Evolutionary conservation across 1,140 invertebrate species (phyloP).

Genomic region (Pseudachorutes palmiensis): DNA sequence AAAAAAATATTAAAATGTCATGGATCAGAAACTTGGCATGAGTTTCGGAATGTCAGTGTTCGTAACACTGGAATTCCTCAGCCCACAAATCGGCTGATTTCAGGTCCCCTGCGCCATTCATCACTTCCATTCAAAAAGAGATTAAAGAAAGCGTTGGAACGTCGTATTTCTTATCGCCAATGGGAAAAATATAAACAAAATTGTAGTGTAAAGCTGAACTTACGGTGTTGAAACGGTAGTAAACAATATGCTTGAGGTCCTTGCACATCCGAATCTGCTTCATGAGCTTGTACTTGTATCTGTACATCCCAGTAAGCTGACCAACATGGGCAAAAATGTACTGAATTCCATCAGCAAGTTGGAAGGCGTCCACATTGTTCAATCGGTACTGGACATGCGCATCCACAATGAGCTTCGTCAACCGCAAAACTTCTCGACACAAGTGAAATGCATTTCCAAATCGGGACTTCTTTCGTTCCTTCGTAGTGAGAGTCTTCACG

Average conservation of each 20-base stretch:
- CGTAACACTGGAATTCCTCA: slow-evolving; percentile 22
- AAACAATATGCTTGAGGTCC: slow-evolving; percentile 98
- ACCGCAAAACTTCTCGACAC: slow-evolving; percentile 92
- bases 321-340: slow-evolving; percentile 99
- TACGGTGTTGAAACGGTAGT: slow-evolving; percentile 98
- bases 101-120: slow-evolving; percentile 39
- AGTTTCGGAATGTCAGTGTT: slow-evolving; percentile 15
- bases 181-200: too few species aligned
- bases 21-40: slow-evolving; percentile 2
- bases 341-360: slow-evolving; percentile 96
- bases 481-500: slow-evolving; percentile 97
- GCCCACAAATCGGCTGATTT: slow-evolving; percentile 37
- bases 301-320: slow-evolving; percentile 98
- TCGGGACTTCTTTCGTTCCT: slow-evolving; percentile 97
- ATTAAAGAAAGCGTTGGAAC: too few species aligned
- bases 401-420: slow-evolving; percentile 97
- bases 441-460: slow-evolving; percentile 99
- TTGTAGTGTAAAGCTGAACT: too few species aligned
- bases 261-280: slow-evolving; percentile 99
- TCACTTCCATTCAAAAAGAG: slow-evolving; percentile 5
- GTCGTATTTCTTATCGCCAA: too few species aligned
- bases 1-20: background rate
- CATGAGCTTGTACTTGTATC: slow-evolving; percentile 93
- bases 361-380: slow-evolving; percentile 99
- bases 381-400: slow-evolving; percentile 98